Evolutionary conservation across 1,140 invertebrate species (phyloP), one percentile per base, ranked within the genome.

Genomic region (Drosophila pseudoobscura): DNA sequence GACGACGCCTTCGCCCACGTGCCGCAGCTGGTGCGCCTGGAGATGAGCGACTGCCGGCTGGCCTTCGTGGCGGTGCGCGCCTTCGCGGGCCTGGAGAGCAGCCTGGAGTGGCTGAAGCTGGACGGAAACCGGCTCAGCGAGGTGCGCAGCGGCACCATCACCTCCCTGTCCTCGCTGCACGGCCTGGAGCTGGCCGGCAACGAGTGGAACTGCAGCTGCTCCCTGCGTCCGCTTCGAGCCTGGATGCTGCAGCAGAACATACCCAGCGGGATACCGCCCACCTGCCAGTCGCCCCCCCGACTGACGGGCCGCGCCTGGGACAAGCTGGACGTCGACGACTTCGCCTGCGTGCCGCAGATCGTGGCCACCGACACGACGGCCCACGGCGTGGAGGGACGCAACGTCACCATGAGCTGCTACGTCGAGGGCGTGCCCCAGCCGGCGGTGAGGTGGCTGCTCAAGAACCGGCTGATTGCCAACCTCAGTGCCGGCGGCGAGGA

Each of bases 121-220:
- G 95, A 96, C 80, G 94, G 94, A 39, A 97, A 97, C 90, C 93
- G 93, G 75, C 78, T 97, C 39, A 93, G 93, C 39, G 93, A 95
- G 51, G 92, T 97, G 3, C 92, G 93, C 52, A 93, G 95, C 1
- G 92, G 93, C 31, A 94, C 95, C 11, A 92, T 97, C 20, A 94
- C 94, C 6, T 93, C 94, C 3, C 90, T 97, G 8, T 91, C 94
- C 46, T 94, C 94, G 63, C 91, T 97, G 24, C 95, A 96, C 73
- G 96, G 95, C 8, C 90, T 97, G 47, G 95, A 96, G 76, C 89
- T 97, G 26, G 93, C 95, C 13, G 93, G 93, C 35, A 97, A 97
- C 91, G 95, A 95, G 0, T 97, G 96, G 96, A 95, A 96, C 88
- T 97, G 96, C 90, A 94, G 95, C 35, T 97, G 96, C 90, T 92